These are phyloP conservation scores for Nyctibius grandis DNA, from an alignment of 2,797 vertebrate species.

Conservation along the genomic window DNA sequence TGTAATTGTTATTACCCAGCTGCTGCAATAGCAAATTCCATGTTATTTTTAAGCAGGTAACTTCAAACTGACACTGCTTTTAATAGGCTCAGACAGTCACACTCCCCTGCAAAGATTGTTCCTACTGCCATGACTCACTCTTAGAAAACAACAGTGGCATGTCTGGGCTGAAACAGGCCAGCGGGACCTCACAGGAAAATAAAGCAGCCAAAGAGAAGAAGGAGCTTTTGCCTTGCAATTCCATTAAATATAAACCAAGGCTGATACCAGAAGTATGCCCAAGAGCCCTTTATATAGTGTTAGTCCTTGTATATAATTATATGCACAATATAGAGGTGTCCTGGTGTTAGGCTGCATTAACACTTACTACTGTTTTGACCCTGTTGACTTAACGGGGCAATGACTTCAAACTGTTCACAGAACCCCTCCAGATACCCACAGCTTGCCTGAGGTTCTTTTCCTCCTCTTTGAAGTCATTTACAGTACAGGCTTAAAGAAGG, in stretches of 20 bases:
- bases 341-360: rapidly evolving
- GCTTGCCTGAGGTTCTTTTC: neutral
- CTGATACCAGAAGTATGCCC: neutral
- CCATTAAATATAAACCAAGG: neutral
- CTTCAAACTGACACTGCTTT: neutral
- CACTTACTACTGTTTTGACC: neutral
- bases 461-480: neutral
- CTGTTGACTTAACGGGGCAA: neutral
- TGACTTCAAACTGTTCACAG: neutral
- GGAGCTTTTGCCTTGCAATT: neutral
- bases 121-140: neutral
- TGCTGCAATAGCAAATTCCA: neutral
- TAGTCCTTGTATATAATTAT: neutral
- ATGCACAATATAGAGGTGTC: neutral
- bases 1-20: neutral
- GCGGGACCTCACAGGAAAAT: neutral
- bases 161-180: neutral
- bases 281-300: neutral
- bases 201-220: neutral
- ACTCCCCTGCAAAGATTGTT: neutral
- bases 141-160: neutral
- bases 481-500: neutral
- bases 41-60: neutral
- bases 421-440: neutral
- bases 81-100: neutral